phyloP scores from a whole-genome alignment of 1,140 invertebrate genomes.

The Amyelois transitella region DNA sequence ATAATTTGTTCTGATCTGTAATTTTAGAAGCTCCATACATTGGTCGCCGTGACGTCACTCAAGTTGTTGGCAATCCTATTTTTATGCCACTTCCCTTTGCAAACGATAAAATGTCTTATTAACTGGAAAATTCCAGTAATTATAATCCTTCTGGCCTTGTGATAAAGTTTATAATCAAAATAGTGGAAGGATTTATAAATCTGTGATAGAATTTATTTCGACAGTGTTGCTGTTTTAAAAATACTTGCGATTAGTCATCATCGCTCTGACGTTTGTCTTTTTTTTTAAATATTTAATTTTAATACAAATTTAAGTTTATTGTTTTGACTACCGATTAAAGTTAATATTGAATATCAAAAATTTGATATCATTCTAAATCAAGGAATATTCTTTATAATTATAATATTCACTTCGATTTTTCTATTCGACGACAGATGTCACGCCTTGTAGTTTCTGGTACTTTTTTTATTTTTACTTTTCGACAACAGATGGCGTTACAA shows the following conservation, averaged over 20 bases:
- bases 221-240: conserved; percentile 37
- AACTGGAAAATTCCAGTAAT: conserved; percentile 29
- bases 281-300: not conserved
- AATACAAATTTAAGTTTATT: not conserved
- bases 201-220: conserved; percentile 16
- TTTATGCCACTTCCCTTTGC: conserved; percentile 63
- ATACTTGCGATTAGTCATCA: conserved; percentile 3
- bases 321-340: too few relatives aligned
- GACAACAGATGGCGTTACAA: conserved; percentile 20
- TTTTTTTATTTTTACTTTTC: conserved; percentile 12
- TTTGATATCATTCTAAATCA: too few relatives aligned
- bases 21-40: conserved; percentile 64
- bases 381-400: not conserved
- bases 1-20: conserved; percentile 62
- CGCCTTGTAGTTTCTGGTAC: not conserved
- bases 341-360: too few relatives aligned
- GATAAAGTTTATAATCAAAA: conserved; percentile 50
- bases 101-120: conserved; percentile 40
- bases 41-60: conserved; percentile 57
- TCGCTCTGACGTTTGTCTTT: not conserved
- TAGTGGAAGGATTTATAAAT: conserved; percentile 24
- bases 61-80: conserved; percentile 72
- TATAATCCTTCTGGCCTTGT: conserved; percentile 39
- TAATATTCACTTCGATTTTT: too few relatives aligned
- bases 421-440: not conserved